Evolutionary conservation across 2,888 invertebrate genomes (phyloP).

Genomic region (Ichneumoninae sp.): DNA sequence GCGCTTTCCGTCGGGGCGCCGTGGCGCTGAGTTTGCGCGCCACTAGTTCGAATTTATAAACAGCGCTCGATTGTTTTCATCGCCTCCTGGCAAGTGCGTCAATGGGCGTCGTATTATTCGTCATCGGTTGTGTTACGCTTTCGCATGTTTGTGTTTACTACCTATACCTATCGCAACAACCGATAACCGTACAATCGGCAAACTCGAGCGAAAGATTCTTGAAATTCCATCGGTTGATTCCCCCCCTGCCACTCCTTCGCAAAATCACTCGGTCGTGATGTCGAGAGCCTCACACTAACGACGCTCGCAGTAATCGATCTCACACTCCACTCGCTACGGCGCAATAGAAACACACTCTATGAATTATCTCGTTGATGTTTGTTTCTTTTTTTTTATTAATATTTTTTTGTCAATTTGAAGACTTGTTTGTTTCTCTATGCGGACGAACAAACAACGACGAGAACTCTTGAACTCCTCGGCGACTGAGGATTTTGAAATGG

Average conservation of each 20-base stretch:
- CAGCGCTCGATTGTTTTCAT: slow-evolving; percentile 8
- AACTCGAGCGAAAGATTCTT: background rate
- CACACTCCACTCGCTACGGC: background rate
- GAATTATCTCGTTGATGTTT: too few relatives aligned
- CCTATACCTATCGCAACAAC: background rate
- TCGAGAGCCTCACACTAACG: background rate
- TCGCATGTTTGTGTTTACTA: slow-evolving; percentile 8
- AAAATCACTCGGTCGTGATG: background rate
- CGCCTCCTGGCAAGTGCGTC: slow-evolving; percentile 13
- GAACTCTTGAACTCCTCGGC: too few relatives aligned
- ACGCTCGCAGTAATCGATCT: background rate
- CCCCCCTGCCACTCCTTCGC: background rate
- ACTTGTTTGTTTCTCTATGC: too few relatives aligned
- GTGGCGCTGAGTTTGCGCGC: background rate
- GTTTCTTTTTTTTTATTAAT: too few relatives aligned
- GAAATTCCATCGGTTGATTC: background rate
- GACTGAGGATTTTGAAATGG: too few relatives aligned
- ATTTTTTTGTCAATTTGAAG: too few relatives aligned
- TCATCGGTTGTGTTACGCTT: slow-evolving; percentile 19
- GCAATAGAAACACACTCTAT: background rate
- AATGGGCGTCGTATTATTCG: slow-evolving; percentile 13
- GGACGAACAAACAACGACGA: too few relatives aligned
- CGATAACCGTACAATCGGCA: background rate
- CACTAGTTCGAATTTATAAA: background rate
- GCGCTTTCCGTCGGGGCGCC: background rate